Evolutionary conservation across 2,888 invertebrate genomes (phyloP).

Genomic region (Colostygia pectinataria): DNA sequence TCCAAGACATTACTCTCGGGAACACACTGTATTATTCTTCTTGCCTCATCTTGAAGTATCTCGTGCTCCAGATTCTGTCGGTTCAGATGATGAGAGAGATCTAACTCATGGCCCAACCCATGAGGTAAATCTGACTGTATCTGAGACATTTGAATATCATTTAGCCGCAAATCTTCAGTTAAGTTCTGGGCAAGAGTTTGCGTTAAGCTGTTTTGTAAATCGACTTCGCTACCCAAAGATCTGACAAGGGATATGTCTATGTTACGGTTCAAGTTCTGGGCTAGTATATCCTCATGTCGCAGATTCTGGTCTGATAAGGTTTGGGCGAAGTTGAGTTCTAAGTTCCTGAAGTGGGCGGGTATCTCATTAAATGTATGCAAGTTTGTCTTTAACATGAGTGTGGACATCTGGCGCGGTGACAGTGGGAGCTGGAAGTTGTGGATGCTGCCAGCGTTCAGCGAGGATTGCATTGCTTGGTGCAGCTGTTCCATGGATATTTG

Average conservation of each 20-base stretch:
- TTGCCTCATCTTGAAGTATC: constrained; percentile 43
- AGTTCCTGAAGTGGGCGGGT: constrained; percentile 58
- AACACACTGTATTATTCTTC: constrained; percentile 38
- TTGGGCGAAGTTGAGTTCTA: constrained; percentile 59
- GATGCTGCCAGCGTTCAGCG: constrained; percentile 53
- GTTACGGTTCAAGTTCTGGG: constrained; percentile 53
- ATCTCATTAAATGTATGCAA: constrained; percentile 62
- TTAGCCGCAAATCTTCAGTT: constrained; percentile 53
- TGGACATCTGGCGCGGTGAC: constrained; percentile 73
- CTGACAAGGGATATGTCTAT: constrained; percentile 44
- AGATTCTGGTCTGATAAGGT: constrained; percentile 41
- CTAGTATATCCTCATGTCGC: constrained; percentile 42
- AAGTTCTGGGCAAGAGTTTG: constrained; percentile 54
- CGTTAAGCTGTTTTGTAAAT: constrained; percentile 43
- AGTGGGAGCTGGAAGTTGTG: constrained; percentile 72
- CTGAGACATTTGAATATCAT: constrained; percentile 46
- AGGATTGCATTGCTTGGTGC: constrained; percentile 71
- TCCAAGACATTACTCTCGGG: constrained; percentile 25
- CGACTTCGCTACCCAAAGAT: constrained; percentile 41
- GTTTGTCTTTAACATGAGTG: constrained; percentile 70
- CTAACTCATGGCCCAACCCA: constrained; percentile 56
- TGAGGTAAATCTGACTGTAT: constrained; percentile 49
- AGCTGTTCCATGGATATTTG: constrained; percentile 73
- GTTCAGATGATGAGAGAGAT: constrained; percentile 58
- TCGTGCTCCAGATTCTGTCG: constrained; percentile 54